Evolutionary conservation across 2,888 invertebrate genomes (phyloP), one percentile per base, ranked within the genome.

Genomic region (Pandemis corylana): DNA sequence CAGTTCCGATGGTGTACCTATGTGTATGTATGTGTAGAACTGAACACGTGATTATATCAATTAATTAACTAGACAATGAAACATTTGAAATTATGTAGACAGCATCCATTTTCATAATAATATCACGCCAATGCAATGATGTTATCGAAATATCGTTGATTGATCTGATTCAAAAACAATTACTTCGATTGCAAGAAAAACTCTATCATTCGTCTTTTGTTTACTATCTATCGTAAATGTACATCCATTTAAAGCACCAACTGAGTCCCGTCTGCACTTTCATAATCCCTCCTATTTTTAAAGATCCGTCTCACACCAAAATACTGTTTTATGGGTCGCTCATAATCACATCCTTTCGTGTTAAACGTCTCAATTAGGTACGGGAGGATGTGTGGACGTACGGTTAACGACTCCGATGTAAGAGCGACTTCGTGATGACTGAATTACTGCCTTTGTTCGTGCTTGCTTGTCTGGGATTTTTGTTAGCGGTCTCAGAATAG

Each of bases 311-410:
- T 82, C 79, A 82, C 80, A 85, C 89, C 85, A 81, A 88, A 90
- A 92, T 89, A 85, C 84, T 66, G 86, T 91, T 93, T 93, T 92
- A 93, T 91, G 93, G 61, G 87, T 89, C 90, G 87, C 82, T 84
- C 89, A 89, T 93, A 93, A 93, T 93, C 92, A 92, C 92, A 91
- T 92, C 91, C 93, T 93, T 91, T 91, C 85, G 88, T 89, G 90
- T 93, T 88, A 90, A 92, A 93, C 89, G 91, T 93, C 93, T 94
- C 94, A 93, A 94, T 94, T 94, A 92, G 87, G 88, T 85, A 89
- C 88, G 93, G 90, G 87, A 88, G 89, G 89, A 92, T 90, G 90
- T 93, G 90, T 87, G 88, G 91, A 90, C 90, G 71, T 67, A 90
- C 87, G 89, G 82, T 91, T 90, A 87, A 92, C 89, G 88, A 86